Evolutionary conservation across 2,113 vertebrate species (phyloP), one percentile per base, ranked within the genome.

Genomic region (Tragelaphus strepsiceros): DNA sequence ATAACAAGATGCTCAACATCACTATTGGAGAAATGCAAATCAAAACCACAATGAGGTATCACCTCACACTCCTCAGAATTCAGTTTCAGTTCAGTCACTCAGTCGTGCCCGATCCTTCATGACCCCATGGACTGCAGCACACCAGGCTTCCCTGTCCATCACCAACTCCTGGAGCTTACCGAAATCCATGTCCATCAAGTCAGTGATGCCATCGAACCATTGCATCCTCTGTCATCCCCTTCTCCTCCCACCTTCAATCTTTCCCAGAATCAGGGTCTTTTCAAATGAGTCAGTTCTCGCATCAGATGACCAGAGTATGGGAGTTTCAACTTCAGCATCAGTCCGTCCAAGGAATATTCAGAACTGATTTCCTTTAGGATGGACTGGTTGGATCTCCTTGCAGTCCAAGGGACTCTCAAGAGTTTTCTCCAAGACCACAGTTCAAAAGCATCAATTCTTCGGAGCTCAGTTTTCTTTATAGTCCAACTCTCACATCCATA

Each of bases 71-170:
- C 6, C 2, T 30, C 26, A 80, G 77, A 51, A 19, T 30, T 67
- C 16, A 35, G 32, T 35, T n/a, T 67, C 62, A 67, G 62, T n/a
- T 67, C 64, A 35, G 8, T 35, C 8, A 1, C 64, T 67, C 32
- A 35, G 64, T 35, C 0, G 0, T 67, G 64, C 8, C 64, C 10
- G 17, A 35, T 17, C 32, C 32, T 67, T 62, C 14, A 4, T 1
- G 8, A 35, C n/a, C 8, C 64, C 4, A 21, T 67, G 32, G 32
- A 35, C 1, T 67, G 32, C 4, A 64, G 30, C 61, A 64, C 6
- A 6, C 30, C 30, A 64, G 30, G 14, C 61, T 32, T 64, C 61
- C 14, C 14, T 32, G 14, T 32, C 61, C 14, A 7, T 64, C 30
- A 64, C 61, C 61, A 64, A 32, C 61, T 32, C 61, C 61, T 64